These are phyloP conservation scores for Drosophila infuscata DNA, from an alignment of 2,888 invertebrate genomes.

Conservation along the genomic window DNA sequence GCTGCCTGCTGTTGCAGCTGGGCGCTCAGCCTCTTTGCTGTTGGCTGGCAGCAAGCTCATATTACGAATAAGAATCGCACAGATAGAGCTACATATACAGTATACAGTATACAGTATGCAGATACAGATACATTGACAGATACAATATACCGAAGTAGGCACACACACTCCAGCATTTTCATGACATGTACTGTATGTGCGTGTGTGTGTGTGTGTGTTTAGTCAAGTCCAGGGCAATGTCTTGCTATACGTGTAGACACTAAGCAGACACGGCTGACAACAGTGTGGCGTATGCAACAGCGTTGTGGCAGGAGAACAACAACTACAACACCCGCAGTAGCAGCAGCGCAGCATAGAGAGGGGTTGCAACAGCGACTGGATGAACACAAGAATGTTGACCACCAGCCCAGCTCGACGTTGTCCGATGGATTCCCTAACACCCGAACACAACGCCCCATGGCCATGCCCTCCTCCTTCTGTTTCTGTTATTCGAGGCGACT, in stretches of 20 bases:
- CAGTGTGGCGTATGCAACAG: conserved; percentile 66
- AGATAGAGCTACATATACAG: background rate
- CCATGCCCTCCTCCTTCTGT: background rate
- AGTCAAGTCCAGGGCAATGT: conserved; percentile 18
- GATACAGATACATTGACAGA: background rate
- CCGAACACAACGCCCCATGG: background rate
- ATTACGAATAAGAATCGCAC: background rate
- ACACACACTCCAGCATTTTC: background rate
- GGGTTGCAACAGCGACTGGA: conserved; percentile 5
- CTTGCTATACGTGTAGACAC: conserved; percentile 54
- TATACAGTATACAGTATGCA: background rate
- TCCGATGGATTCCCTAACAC: background rate
- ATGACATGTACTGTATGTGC: background rate
- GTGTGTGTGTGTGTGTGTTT: background rate
- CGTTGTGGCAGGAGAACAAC: conserved; percentile 38
- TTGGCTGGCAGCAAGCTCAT: conserved; percentile 1
- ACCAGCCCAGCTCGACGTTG: conserved; percentile 25
- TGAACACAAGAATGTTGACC: conserved; percentile 23
- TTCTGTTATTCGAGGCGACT: conserved; percentile 29
- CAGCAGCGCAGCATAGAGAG: background rate
- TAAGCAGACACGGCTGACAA: conserved; percentile 64
- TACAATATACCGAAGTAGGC: background rate
- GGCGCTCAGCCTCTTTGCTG: conserved; percentile 31
- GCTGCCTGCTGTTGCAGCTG: conserved; percentile 4
- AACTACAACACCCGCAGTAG: background rate